Evolutionary conservation across 2,113 vertebrate genomes (phyloP).

Genomic region (Albula goreensis): DNA sequence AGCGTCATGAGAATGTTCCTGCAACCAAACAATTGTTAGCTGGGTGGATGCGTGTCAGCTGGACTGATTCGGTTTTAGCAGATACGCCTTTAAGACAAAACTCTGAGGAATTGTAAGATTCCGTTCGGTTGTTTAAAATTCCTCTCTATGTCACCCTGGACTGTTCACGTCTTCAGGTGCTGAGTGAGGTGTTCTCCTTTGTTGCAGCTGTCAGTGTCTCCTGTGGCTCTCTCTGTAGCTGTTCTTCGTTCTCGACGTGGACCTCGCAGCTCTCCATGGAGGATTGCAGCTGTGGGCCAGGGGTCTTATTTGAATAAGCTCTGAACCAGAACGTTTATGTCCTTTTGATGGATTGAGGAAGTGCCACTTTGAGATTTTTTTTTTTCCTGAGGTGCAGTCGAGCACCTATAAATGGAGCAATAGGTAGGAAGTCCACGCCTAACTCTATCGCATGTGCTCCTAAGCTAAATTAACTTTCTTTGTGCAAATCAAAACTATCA

Average conservation of each 20-base stretch:
- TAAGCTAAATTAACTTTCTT: not conserved
- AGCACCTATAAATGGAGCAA: slow-evolving; percentile 1
- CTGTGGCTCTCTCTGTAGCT: slow-evolving; percentile 13
- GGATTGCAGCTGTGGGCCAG: slow-evolving; percentile 15
- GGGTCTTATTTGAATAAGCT: slow-evolving; percentile 34
- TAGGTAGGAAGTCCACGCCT: not conserved
- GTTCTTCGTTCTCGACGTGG: slow-evolving; percentile 7
- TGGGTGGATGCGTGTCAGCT: not conserved
- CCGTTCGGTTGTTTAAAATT: not conserved
- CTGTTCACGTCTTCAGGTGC: not conserved
- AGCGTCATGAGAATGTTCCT: too few relatives aligned
- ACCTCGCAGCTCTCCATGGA: slow-evolving; percentile 24
- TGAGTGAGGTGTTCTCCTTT: slow-evolving; percentile 25
- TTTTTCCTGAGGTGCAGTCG: slow-evolving; percentile 15
- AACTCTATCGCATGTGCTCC: not conserved
- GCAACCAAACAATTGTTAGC: too few relatives aligned
- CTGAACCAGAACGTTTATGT: slow-evolving; percentile 21
- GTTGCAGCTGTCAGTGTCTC: slow-evolving; percentile 14
- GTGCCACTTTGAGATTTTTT: slow-evolving; percentile 21
- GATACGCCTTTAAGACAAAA: not conserved
- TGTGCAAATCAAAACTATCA: slow-evolving; percentile 9
- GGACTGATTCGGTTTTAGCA: not conserved
- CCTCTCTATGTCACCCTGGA: not conserved
- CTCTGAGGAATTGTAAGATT: not conserved
- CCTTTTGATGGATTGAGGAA: slow-evolving; percentile 18